Evolutionary conservation across 2,888 invertebrate species (phyloP).

Genomic region (Dioctria rufipes): DNA sequence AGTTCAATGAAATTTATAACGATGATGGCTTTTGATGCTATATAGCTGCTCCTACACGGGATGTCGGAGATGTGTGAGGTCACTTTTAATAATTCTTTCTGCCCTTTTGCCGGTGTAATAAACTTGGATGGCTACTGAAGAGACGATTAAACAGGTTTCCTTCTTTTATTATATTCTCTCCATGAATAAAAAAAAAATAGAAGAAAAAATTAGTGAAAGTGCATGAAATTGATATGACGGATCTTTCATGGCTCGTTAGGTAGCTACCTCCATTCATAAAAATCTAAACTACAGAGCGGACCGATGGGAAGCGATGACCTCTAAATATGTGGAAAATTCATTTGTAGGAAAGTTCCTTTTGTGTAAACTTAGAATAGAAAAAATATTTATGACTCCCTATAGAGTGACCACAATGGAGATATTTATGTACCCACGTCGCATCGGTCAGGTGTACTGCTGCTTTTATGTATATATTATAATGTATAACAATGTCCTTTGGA

Average conservation of each 20-base stretch:
- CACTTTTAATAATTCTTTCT: too few species aligned
- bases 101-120: too few species aligned
- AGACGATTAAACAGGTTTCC: too few species aligned
- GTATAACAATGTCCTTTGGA: conserved; percentile 24
- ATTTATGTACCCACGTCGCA: conserved; percentile 48
- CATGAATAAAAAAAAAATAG: not conserved
- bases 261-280: conserved; percentile 42
- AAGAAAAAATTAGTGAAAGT: conserved; percentile 45
- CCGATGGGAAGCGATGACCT: conserved; percentile 38
- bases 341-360: conserved; percentile 31
- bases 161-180: too few species aligned
- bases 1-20: too few species aligned
- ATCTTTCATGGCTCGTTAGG: conserved; percentile 24
- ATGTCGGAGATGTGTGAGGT: too few species aligned
- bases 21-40: too few species aligned
- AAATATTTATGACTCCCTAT: conserved; percentile 57
- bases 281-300: not conserved
- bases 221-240: conserved; percentile 47
- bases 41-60: too few species aligned
- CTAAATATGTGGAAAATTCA: conserved; percentile 50
- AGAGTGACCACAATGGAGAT: conserved; percentile 56
- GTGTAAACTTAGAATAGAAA: conserved; percentile 21
- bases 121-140: too few species aligned
- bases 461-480: too few species aligned
- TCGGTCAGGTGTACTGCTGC: conserved; percentile 54